These are phyloP conservation scores for Microplitis deprimator DNA, from an alignment of 2,888 invertebrate species.

Conservation along the genomic window DNA sequence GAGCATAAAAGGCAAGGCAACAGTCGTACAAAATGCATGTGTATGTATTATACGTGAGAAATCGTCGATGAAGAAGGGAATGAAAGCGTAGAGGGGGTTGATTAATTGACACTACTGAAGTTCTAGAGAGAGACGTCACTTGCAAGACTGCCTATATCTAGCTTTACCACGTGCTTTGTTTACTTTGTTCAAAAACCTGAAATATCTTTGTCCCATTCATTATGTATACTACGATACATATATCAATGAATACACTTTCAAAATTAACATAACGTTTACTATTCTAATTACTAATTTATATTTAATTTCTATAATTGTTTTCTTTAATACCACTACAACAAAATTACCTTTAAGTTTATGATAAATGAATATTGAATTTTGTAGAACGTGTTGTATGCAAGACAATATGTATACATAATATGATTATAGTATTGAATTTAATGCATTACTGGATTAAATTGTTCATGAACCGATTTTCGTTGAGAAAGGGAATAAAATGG, in stretches of 20 bases:
- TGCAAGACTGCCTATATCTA: conserved; percentile 60
- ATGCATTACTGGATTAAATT: too few species aligned
- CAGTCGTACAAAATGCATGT: conserved; percentile 60
- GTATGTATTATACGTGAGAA: conserved; percentile 54
- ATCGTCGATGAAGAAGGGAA: conserved; percentile 37
- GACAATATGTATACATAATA: too few species aligned
- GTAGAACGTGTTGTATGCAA: too few species aligned
- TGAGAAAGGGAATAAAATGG: background rate
- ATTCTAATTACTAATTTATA: too few species aligned
- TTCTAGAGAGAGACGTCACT: conserved; percentile 55
- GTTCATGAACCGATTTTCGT: background rate
- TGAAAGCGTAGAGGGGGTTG: conserved; percentile 49
- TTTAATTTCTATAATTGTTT: too few species aligned
- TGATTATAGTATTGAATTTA: too few species aligned
- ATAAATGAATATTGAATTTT: too few species aligned
- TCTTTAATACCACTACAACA: too few species aligned
- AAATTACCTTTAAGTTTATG: too few species aligned
- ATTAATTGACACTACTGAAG: conserved; percentile 54
- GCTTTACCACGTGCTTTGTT: conserved; percentile 45
- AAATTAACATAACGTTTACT: too few species aligned
- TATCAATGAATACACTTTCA: background rate
- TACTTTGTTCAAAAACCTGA: conserved; percentile 26
- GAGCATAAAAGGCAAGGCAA: conserved; percentile 30
- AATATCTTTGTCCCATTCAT: conserved; percentile 5
- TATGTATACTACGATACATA: background rate